Base-by-base conservation (phyloP, 2,888 invertebrate genomes). In the Cacoxenus indagator region DNA sequence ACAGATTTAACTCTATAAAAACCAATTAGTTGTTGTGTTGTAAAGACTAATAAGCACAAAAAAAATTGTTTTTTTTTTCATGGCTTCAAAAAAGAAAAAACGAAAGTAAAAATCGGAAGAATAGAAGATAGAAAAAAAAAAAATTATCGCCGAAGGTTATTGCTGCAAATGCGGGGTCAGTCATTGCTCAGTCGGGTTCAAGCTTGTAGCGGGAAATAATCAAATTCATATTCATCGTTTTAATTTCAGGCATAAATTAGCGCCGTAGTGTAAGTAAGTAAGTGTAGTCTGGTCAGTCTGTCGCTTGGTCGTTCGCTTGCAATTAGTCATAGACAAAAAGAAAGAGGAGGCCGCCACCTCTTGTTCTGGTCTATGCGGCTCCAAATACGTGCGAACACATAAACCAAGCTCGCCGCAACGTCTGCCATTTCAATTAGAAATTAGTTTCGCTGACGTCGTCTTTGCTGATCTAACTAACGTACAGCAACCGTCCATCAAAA, bases 351-450 rank as follows among this genome's bases (percentile, higher is more conserved):
- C n/a, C 26, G 26, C n/a, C n/a, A 19, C 29, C 59, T 59, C 57
- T 17, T 43, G 57, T 73, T 75, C 67, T 70, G n/a, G 57, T 26
- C 45, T 51, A 70, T 14, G 17, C 31, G 55, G 46, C 68, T 65
- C 2, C 37, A 37, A 37, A 37, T 37, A 37, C 8, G 37, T 37
- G 8, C 37, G 37, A 37, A 37, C 37, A 14, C 37, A 37, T 51
- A 22, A 51, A 51, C 51, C n/a, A n/a, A n/a, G n/a, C n/a, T n/a
- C n/a, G n/a, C n/a, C 22, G 5, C 22, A 37, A 24, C 31, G 78
- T 79, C 82, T 83, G 80, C 65, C 73, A 71, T 76, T 77, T 84
- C 80, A 81, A 84, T 85, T 84, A 84, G 54, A 75, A 76, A 80
- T 81, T 81, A 75, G 78, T 81, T 82, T 69, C 70, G 69, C 65